These are phyloP conservation scores for Drosophila villosipedis DNA, from an alignment of 2,888 invertebrate genomes.

Conservation along the genomic window DNA sequence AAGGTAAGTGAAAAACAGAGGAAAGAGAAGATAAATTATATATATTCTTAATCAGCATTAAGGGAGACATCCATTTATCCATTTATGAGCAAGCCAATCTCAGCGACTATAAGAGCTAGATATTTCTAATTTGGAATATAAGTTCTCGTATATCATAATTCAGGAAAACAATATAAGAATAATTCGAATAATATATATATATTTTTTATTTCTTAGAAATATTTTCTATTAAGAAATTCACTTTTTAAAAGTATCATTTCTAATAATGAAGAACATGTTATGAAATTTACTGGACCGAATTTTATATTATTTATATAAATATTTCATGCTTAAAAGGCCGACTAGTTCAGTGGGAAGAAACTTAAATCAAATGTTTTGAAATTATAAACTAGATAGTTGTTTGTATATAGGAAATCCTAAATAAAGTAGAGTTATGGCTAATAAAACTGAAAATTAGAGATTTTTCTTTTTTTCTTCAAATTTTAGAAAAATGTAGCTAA, in stretches of 20 bases:
- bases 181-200: not conserved
- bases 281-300: not conserved
- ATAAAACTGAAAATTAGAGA: accelerated
- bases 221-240: not conserved
- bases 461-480: accelerated
- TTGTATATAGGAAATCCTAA: not conserved
- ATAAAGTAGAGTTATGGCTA: not conserved
- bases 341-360: not conserved
- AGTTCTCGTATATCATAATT: not conserved
- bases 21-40: not conserved
- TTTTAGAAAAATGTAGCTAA: not conserved
- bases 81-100: not conserved
- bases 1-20: not conserved
- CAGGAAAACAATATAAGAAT: not conserved
- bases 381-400: not conserved
- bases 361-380: not conserved
- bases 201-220: not conserved
- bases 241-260: not conserved
- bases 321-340: not conserved
- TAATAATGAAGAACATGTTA: not conserved
- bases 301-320: not conserved
- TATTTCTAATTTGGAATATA: not conserved
- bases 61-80: not conserved
- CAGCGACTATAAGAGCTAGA: not conserved
- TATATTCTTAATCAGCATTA: not conserved